phyloP scores from a whole-genome alignment of 2,797 vertebrate species.

The Apodemus agrarius region DNA sequence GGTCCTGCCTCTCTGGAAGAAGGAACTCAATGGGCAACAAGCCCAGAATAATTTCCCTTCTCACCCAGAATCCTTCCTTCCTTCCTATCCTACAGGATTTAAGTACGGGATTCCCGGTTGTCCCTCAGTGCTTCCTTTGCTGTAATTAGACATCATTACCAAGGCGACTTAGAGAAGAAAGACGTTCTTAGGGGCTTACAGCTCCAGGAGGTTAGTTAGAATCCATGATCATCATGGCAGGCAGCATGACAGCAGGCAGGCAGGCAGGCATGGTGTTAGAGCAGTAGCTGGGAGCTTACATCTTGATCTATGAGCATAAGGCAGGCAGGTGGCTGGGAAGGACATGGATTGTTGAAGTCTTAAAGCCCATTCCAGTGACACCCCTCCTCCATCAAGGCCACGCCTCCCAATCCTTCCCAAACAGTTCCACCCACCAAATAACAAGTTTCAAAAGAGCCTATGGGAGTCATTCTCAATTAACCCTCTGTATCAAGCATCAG shows the following conservation, averaged over 20 bases:
- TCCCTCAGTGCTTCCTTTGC: background rate
- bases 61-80: constrained; percentile 54
- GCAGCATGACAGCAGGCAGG: background rate
- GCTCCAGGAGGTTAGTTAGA: background rate
- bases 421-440: background rate
- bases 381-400: background rate
- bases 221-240: background rate
- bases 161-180: background rate
- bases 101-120: background rate
- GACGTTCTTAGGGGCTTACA: background rate
- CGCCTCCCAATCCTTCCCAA: background rate
- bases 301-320: background rate
- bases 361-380: background rate
- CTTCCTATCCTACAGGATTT: background rate
- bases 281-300: background rate
- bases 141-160: background rate
- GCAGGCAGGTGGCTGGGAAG: background rate
- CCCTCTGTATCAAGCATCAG: background rate
- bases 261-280: background rate
- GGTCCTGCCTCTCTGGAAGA: fast-evolving
- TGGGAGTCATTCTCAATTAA: background rate
- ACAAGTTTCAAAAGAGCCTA: background rate
- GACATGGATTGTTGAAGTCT: background rate
- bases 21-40: background rate
- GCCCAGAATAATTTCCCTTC: background rate